Evolutionary conservation across 2,113 vertebrate species (phyloP).

Genomic region (Megaptera novaeangliae): DNA sequence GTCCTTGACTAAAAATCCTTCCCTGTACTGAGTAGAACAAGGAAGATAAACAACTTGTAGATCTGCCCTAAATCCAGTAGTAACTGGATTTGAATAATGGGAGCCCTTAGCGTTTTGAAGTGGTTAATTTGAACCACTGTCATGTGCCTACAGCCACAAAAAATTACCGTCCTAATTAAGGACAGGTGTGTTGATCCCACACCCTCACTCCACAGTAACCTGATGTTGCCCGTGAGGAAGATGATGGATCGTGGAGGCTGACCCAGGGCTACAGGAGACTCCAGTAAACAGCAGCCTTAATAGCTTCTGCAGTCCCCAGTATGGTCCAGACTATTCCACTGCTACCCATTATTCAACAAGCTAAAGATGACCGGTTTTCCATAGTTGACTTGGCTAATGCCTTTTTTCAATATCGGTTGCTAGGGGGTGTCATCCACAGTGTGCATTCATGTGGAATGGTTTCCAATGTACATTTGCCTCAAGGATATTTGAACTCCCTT

Average conservation of each 20-base stretch:
- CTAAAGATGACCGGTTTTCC: not conserved
- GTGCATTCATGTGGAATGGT: not conserved
- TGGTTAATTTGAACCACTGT: not conserved
- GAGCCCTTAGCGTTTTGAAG: not conserved
- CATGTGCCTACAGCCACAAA: not conserved
- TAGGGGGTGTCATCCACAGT: not conserved
- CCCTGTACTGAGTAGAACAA: too few species aligned
- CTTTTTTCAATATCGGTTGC: not conserved
- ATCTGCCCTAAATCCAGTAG: not conserved
- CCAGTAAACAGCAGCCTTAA: not conserved
- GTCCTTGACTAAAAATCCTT: not conserved
- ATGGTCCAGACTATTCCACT: not conserved
- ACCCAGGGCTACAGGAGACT: too few species aligned
- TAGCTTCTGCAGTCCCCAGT: not conserved
- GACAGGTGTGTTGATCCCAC: not conserved
- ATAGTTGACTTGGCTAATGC: not conserved
- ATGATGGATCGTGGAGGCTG: fast-evolving
- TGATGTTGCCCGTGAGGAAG: not conserved
- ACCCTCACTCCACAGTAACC: not conserved
- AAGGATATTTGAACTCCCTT: not conserved
- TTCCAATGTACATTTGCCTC: not conserved
- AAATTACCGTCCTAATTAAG: not conserved
- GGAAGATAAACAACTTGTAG: not conserved
- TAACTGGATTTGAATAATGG: not conserved
- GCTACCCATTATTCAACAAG: not conserved